Base-by-base conservation (phyloP, 2,888 invertebrate genomes). In the Drosophila gaucha region DNA sequence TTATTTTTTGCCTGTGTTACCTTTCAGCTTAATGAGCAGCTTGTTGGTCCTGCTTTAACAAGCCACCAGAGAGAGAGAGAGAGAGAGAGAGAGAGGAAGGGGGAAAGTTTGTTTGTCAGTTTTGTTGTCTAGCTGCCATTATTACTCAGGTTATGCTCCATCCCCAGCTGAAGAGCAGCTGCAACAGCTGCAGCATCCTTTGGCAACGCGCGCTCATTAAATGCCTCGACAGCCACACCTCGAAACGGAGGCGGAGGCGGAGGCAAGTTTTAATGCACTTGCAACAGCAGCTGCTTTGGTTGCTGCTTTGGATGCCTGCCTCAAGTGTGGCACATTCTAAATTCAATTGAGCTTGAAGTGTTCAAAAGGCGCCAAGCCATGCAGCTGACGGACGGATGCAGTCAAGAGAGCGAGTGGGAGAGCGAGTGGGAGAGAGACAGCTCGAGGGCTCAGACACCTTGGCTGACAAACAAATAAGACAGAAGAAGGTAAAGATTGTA, bases 301-400 rank as follows among this genome's bases (percentile, higher is more conserved):
- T 50, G 22, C 35, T 54, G 55, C 39, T 52, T 39, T 33, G 18
- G 74, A 47, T 46, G 20, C 44, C 44, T 47, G 56, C 44, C 64
- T 84, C 58, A 65, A 80, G 78, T 76, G 67, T 62, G 38, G 64
- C 74, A 66, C 74, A 84, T 84, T 78, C 80, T 70, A 76, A 80
- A 80, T 84, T 80, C 80, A 80, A 80, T 80, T 80, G 80, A 68
- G 80, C 80, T 84, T 80, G 70, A 76, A 80, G 85, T 80, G 78
- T 70, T 78, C 70, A 65, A 69, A 84, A 78, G 65, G 84, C 84
- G 69, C 57, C 59, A 73, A 67, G 63, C 49, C 52, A 49, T 59
- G 51, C 74, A 74, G 54, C 64, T 57, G 59, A 50, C 62, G 51
- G 67, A 43, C 10, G 18, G 26, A 26, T 67, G 68, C 69, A 64